These are phyloP conservation scores for Eulemur macaco DNA, from an alignment of 2,113 vertebrate genomes.

Conservation along the genomic window DNA sequence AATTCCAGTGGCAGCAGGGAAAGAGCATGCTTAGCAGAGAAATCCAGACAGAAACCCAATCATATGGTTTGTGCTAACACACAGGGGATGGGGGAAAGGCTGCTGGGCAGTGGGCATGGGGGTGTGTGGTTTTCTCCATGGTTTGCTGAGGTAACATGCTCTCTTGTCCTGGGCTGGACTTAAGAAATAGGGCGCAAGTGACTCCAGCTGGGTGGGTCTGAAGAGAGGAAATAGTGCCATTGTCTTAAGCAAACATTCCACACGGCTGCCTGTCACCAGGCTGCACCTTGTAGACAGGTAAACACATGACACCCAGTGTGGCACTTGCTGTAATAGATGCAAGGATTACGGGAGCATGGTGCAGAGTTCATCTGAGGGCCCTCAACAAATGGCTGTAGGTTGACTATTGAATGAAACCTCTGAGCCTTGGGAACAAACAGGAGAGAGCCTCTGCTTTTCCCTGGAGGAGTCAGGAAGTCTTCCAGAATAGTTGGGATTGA, in stretches of 20 bases:
- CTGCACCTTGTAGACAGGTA: conserved; percentile 56
- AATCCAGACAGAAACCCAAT: not conserved
- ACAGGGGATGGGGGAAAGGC: not conserved
- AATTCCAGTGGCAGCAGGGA: not conserved
- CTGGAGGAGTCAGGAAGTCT: not conserved
- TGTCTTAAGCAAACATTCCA: conserved; percentile 69
- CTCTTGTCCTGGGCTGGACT: not conserved
- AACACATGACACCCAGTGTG: conserved; percentile 9
- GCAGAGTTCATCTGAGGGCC: not conserved
- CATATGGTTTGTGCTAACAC: not conserved
- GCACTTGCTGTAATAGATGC: not conserved
- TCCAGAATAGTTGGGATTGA: not conserved
- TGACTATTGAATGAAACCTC: not conserved
- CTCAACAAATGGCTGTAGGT: not conserved
- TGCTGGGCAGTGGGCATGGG: not conserved
- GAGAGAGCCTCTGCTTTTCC: not conserved
- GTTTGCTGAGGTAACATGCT: not conserved
- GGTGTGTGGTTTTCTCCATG: not conserved
- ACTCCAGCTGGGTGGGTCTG: conserved; percentile 22
- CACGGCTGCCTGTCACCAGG: conserved; percentile 43
- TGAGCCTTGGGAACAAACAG: not conserved
- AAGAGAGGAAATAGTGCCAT: conserved; percentile 56
- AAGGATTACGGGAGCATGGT: not conserved
- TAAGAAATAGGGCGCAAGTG: not conserved
- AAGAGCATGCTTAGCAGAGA: not conserved